Conservation (phyloP, 92 coral and sea anemone species). For the Parazoanthus atlanticus region DNA sequence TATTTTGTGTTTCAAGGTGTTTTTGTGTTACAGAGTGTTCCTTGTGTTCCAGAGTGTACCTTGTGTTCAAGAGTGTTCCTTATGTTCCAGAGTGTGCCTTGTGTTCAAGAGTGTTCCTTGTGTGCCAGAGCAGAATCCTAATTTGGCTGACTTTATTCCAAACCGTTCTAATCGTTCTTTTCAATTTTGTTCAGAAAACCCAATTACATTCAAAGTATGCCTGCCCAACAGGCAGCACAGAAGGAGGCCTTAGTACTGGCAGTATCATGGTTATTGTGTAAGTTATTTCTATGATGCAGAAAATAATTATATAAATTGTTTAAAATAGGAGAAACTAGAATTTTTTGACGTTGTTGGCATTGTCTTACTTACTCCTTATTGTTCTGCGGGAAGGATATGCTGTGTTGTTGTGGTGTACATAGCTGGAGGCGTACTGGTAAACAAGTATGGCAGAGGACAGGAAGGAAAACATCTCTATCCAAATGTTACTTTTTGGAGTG, state of each 20-base stretch:
- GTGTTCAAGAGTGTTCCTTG: too few species aligned
- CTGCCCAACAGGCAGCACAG: background rate
- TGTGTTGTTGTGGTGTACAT: constrained; percentile 9
- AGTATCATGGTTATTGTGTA: constrained; percentile 18
- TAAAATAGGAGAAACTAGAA: too few species aligned
- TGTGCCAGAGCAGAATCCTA: background rate
- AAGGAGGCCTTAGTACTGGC: constrained; percentile 1
- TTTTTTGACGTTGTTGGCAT: too few species aligned
- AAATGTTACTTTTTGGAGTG: constrained; percentile 1
- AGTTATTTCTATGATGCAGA: background rate
- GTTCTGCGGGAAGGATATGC: background rate
- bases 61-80: too few species aligned
- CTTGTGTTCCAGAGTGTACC: too few species aligned
- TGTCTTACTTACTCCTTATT: too few species aligned
- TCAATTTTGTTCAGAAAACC: background rate
- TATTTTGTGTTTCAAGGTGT: too few species aligned
- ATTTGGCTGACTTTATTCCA: background rate
- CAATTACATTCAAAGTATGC: constrained; percentile 10
- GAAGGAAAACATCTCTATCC: constrained; percentile 6
- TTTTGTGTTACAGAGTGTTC: too few species aligned
- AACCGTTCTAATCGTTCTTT: background rate
- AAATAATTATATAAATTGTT: background rate
- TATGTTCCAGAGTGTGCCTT: too few species aligned
- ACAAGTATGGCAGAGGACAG: constrained; percentile 7
- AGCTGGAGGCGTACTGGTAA: background rate